These are phyloP conservation scores for Drosophila fungiperda DNA, from an alignment of 2,888 invertebrate species.

Conservation along the genomic window DNA sequence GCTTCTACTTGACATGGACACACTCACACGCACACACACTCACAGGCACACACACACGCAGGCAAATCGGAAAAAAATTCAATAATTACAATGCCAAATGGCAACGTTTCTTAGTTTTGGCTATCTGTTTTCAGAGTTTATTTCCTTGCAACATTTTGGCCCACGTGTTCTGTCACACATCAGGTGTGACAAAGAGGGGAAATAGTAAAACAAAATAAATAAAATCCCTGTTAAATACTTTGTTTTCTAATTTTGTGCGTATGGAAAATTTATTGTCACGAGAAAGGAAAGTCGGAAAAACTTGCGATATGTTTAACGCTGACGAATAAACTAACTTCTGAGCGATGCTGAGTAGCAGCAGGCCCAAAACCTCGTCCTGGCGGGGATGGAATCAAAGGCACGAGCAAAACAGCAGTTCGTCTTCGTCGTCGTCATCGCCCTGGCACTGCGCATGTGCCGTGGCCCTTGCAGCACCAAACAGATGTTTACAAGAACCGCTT, in stretches of 20 bases:
- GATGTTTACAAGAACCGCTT: constrained; percentile 34
- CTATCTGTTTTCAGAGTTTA: constrained; percentile 1
- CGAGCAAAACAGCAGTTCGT: constrained; percentile 29
- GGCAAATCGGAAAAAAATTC: constrained; percentile 47
- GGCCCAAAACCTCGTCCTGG: constrained; percentile 25
- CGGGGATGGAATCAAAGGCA: constrained; percentile 36
- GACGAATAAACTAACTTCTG: constrained; percentile 61
- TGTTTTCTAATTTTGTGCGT: constrained; percentile 24
- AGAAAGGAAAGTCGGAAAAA: constrained; percentile 49
- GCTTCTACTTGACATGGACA: constrained; percentile 3
- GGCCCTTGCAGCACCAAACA: constrained; percentile 56
- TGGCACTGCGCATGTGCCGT: constrained; percentile 49
- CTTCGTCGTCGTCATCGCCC: background rate
- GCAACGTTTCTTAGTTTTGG: constrained; percentile 1
- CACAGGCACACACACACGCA: constrained; percentile 19
- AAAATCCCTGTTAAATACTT: constrained; percentile 9
- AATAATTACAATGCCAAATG: constrained; percentile 68
- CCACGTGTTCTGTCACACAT: constrained; percentile 3
- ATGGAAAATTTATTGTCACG: constrained; percentile 54
- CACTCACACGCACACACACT: background rate
- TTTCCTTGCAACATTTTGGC: constrained; percentile 1
- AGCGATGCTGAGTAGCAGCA: constrained; percentile 54
- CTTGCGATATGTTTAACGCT: constrained; percentile 60
- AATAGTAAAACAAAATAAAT: background rate
- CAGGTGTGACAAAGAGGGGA: background rate